Evolutionary conservation across 2,797 vertebrate genomes (phyloP), one percentile per base, ranked within the genome.

Genomic region (Cygnus olor): DNA sequence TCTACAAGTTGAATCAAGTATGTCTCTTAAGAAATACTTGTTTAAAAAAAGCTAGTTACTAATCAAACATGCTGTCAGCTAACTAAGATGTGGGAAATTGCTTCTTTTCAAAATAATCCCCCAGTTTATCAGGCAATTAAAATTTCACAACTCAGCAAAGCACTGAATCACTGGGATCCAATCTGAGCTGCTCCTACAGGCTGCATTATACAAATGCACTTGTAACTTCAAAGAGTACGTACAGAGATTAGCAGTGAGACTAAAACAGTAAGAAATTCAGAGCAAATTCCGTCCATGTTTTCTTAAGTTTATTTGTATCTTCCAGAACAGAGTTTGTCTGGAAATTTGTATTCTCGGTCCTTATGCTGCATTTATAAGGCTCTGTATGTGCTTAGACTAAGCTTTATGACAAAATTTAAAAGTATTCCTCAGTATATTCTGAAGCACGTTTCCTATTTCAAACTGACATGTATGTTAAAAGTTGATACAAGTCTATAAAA

Each of bases 61-160:
- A 79, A 82, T 69, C 79, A 96, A 86, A 90, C 79, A 63, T 58
- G 54, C 25, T 57, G 85, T 13, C 64, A 94, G 64, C 70, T 94
- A 95, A 87, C 47, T n/a, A 76, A 95, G 47, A 71, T 42, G 64
- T 21, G 58, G 38, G 25, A 94, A 95, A 70, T 15, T 27, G 16
- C 19, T 93, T 92, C 42, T 93, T 84, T 78, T 82, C 80, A 90
- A 93, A 78, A 58, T 88, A 85, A 89, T 9, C 28, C 10, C 63
- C 5, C 14, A 76, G 69, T 87, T 80, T 63, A 86, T 72, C 36
- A 84, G 34, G 42, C 61, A 94, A 63, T 47, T 84, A 82, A 71
- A 65, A 85, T 56, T 83, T 91, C 58, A 90, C 51, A 90, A 87
- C 54, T 60, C 53, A 70, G 8, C 22, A 30, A 94, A 85, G 76